Conservation (phyloP, 1,140 invertebrate genomes). For the Bombus cullumanus region DNA sequence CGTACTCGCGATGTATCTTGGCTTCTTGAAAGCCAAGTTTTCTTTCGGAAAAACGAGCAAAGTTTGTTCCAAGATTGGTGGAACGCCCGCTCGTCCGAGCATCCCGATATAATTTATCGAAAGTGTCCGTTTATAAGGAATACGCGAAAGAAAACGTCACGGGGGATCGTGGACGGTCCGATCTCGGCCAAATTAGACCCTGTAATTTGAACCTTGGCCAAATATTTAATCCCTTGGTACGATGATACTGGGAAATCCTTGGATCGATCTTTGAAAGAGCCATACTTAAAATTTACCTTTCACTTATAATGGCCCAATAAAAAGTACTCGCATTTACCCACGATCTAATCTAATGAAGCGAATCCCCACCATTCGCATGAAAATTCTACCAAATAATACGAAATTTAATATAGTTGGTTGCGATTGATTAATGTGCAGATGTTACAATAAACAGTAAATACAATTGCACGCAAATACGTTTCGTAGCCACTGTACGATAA, state of each 20-base stretch:
- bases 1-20: background rate
- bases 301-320: background rate
- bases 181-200: constrained; percentile 34
- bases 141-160: constrained; percentile 27
- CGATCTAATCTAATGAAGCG: too few relatives aligned
- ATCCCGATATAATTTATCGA: constrained; percentile 32
- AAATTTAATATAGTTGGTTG: too few relatives aligned
- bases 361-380: too few relatives aligned
- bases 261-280: background rate
- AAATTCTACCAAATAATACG: too few relatives aligned
- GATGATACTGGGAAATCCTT: background rate
- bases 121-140: background rate
- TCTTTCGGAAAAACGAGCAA: background rate
- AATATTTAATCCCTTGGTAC: constrained; percentile 24
- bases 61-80: constrained; percentile 9
- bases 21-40: constrained; percentile 10
- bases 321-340: too few relatives aligned
- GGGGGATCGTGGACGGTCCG: background rate
- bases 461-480: background rate
- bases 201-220: constrained; percentile 30
- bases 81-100: background rate
- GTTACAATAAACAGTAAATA: background rate
- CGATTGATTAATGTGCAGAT: too few relatives aligned
- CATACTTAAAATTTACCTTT: background rate
- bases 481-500: too few relatives aligned